Evolutionary conservation across 2,888 invertebrate genomes (phyloP).

Genomic region (Pseudoips prasinana): DNA sequence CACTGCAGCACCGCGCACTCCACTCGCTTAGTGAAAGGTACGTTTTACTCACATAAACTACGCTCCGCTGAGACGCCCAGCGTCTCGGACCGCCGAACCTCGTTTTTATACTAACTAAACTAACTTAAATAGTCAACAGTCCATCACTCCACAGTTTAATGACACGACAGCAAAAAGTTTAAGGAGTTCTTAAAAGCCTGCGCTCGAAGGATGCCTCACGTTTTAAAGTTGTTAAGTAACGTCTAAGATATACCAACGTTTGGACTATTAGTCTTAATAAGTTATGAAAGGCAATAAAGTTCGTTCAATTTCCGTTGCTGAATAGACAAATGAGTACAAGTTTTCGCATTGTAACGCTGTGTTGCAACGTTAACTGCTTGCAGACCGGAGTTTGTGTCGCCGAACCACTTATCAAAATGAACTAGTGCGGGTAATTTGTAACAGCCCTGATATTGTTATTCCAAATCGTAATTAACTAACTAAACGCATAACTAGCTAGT

Average conservation of each 20-base stretch:
- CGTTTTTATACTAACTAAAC: slow-evolving; percentile 24
- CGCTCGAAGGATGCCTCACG: slow-evolving; percentile 11
- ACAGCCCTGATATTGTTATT: slow-evolving; percentile 28
- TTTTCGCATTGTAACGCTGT: slow-evolving; percentile 44
- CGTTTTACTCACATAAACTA: slow-evolving; percentile 43
- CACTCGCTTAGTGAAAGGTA: slow-evolving; percentile 57
- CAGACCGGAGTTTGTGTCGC: slow-evolving; percentile 37
- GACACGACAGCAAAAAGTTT: slow-evolving; percentile 15
- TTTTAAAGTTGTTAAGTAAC: slow-evolving; percentile 3
- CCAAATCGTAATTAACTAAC: slow-evolving; percentile 22
- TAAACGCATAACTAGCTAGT: slow-evolving; percentile 18
- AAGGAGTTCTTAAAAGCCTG: slow-evolving; percentile 14
- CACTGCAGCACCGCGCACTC: slow-evolving; percentile 3
- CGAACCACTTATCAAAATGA: slow-evolving; percentile 43
- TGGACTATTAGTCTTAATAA: slow-evolving; percentile 8
- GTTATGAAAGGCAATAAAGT: slow-evolving; percentile 12
- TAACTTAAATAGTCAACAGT: slow-evolving; percentile 20
- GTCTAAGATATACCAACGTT: slow-evolving; percentile 14
- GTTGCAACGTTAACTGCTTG: slow-evolving; percentile 44
- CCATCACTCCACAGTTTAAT: slow-evolving; percentile 10
- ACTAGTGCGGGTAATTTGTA: slow-evolving; percentile 28
- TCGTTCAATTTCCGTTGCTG: slow-evolving; percentile 1
- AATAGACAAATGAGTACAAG: slow-evolving; percentile 5
- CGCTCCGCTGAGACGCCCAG: slow-evolving; percentile 4
- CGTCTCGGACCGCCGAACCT: slow-evolving; percentile 15